phyloP scores from a whole-genome alignment of 2,888 invertebrate genomes.

The Hyppa rectilinea region DNA sequence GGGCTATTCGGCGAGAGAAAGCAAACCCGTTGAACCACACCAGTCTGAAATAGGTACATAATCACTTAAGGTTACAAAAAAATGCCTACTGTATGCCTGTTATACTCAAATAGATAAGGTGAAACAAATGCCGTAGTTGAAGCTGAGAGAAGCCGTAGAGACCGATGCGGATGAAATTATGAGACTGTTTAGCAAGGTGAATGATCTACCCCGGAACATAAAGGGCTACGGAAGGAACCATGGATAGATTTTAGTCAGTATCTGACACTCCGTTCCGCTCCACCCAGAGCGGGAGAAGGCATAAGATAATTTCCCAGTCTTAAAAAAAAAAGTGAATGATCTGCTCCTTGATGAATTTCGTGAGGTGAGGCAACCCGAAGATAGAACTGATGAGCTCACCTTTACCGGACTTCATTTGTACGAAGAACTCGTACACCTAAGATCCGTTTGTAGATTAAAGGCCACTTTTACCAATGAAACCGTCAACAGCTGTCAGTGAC shows the following conservation, averaged over 20 bases:
- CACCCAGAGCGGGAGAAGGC: too few species aligned
- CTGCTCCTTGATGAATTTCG: neutral
- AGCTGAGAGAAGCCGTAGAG: too few species aligned
- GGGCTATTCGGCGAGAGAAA: neutral
- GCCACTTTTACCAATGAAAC: too few species aligned
- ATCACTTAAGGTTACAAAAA: neutral
- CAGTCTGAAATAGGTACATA: neutral
- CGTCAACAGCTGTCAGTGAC: too few species aligned
- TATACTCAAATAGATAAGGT: neutral
- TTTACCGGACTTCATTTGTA: neutral
- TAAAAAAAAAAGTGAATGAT: neutral
- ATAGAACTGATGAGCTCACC: neutral
- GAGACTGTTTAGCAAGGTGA: neutral
- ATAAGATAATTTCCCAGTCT: too few species aligned
- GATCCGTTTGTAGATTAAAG: neutral
- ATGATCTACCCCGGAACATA: too few species aligned
- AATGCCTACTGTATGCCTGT: neutral
- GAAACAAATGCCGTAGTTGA: neutral
- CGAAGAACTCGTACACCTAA: neutral
- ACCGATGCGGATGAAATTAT: neutral
- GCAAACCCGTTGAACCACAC: neutral
- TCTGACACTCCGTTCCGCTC: too few species aligned
- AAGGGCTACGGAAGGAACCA: too few species aligned
- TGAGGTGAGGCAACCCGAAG: neutral
- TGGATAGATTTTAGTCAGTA: too few species aligned